These are phyloP conservation scores for Matsumurasca onukii DNA, from an alignment of 1,140 invertebrate genomes.

Conservation along the genomic window DNA sequence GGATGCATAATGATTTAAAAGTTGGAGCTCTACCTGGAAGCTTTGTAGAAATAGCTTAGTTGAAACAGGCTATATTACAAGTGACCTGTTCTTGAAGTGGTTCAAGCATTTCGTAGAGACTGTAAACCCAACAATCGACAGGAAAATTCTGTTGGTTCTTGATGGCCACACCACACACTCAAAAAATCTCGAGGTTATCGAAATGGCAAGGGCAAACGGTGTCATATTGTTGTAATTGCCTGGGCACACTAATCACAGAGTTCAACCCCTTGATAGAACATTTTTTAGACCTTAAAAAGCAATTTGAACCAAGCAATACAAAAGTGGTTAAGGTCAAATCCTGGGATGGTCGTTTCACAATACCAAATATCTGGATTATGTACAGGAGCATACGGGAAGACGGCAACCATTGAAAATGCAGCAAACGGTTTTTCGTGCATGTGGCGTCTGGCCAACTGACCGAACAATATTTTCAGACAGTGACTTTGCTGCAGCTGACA, in stretches of 20 bases:
- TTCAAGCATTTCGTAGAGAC: slow-evolving; percentile 41
- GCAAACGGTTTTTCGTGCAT: neutral
- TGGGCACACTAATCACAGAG: neutral
- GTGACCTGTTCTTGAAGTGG: slow-evolving; percentile 45
- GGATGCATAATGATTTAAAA: slow-evolving; percentile 38
- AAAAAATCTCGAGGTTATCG: slow-evolving; percentile 42
- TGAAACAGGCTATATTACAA: slow-evolving; percentile 44
- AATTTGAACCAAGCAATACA: neutral
- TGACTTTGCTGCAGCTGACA: neutral
- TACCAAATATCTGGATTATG: neutral
- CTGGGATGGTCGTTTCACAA: neutral
- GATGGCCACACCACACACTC: slow-evolving; percentile 44
- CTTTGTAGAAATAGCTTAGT: slow-evolving; percentile 38
- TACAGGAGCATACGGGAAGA: neutral
- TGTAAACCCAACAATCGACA: slow-evolving; percentile 38
- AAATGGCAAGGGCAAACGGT: slow-evolving; percentile 30
- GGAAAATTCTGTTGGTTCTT: slow-evolving; percentile 41
- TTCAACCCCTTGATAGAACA: slow-evolving; percentile 8
- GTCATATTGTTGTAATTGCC: neutral
- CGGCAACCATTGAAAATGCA: neutral
- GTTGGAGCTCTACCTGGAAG: slow-evolving; percentile 43
- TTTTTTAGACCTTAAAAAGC: slow-evolving; percentile 1
- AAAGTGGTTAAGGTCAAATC: slow-evolving; percentile 6
- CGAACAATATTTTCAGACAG: neutral
- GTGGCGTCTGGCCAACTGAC: neutral